Base-by-base conservation (phyloP, 2,888 invertebrate genomes). In the Saturnia pavonia region DNA sequence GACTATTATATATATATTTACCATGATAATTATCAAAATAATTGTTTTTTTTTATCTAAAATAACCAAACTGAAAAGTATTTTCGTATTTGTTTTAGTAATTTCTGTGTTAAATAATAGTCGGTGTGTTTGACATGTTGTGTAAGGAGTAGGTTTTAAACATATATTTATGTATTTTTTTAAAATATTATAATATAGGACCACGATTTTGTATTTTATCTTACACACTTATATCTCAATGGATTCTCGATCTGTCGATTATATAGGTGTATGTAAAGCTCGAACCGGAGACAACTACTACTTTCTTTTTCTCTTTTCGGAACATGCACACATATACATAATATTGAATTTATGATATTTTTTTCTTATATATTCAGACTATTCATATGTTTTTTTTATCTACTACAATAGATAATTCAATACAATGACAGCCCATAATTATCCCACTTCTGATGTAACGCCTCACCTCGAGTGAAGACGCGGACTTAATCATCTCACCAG, bases 31-130 rank as follows among this genome's bases (percentile, higher is more conserved):
- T 57, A 57, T 57, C 57, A 57, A n/a, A 22, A 22, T 27, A 57
- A 57, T 57, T 57, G n/a, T 25, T 57, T 57, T 11, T 14, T 25
- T 45, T 43, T n/a, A n/a, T n/a, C n/a, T n/a, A 12, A 45, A 45
- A 45, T 12, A 16, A 16, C 16, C 8, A 7, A 45, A 45, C 16
- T 16, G 7, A 11, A 57, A 11, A 1, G 7, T 22, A 57, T 57
- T 22, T 54, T 54, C 1, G 8, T 54, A n/a, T 54, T 54, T 54
- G n/a, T n/a, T 51, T n/a, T n/a, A n/a, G n/a, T n/a, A n/a, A 40
- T 40, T 25, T 65, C n/a, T 40, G n/a, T 65, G n/a, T 22, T 65
- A 65, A 65, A 65, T 65, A 65, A 65, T 65, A 65, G 2, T 65
- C 40, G 65, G 40, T 65, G 40, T 40, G 40, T 40, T 19, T n/a